Evolutionary conservation across 2,113 vertebrate species (phyloP).

Genomic region (Promerops cafer): DNA sequence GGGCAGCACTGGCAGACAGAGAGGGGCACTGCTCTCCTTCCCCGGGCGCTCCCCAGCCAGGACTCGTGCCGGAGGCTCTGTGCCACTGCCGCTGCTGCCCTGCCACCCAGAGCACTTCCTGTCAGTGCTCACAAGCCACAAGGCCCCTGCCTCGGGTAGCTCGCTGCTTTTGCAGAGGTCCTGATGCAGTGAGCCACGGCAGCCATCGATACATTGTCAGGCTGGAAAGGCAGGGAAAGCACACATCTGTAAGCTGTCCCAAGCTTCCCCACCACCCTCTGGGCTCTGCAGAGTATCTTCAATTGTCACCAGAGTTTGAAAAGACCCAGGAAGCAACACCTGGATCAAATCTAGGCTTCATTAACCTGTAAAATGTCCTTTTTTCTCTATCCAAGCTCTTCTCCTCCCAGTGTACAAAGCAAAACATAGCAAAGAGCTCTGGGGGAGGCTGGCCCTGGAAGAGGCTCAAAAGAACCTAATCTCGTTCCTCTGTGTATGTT

Average conservation of each 20-base stretch:
- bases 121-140: not conserved
- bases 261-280: not conserved
- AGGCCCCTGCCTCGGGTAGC: rapidly evolving
- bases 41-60: not conserved
- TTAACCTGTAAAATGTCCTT: not conserved
- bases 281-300: not conserved
- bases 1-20: not conserved
- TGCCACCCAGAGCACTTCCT: not conserved
- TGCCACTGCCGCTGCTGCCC: rapidly evolving
- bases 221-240: not conserved
- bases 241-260: not conserved
- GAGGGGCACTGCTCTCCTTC: not conserved
- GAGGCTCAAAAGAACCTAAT: conserved; percentile 37
- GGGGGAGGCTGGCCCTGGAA: conserved; percentile 4
- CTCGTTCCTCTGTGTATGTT: not conserved
- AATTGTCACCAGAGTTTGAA: not conserved
- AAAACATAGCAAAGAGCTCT: not conserved
- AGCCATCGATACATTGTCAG: not conserved
- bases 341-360: not conserved
- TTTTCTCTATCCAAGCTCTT: not conserved
- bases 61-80: not conserved
- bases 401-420: not conserved
- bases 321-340: not conserved
- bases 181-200: not conserved
- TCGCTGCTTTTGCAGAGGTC: not conserved